Evolutionary conservation across 2,797 vertebrate genomes (phyloP).

Genomic region (Megaceryle alcyon): DNA sequence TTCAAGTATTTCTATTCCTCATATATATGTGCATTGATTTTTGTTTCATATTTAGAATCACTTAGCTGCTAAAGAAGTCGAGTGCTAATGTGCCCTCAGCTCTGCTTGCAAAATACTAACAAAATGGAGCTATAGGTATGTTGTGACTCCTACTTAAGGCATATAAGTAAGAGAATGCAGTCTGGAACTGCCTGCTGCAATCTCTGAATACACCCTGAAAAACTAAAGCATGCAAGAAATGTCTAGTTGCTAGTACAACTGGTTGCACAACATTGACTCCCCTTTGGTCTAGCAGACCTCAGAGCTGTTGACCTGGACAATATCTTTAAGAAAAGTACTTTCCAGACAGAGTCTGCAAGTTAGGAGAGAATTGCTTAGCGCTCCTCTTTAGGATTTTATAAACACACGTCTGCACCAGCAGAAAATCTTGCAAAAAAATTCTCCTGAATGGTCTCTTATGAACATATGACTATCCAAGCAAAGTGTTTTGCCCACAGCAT

Average conservation of each 20-base stretch:
- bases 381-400: background rate
- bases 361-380: background rate
- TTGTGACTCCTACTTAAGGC: background rate
- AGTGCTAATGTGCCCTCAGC: background rate
- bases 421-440: background rate
- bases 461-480: rapidly evolving
- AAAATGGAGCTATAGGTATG: background rate
- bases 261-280: slow-evolving; percentile 58
- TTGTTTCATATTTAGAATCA: background rate
- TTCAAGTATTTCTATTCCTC: background rate
- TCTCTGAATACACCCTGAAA: slow-evolving; percentile 60
- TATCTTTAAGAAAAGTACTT: background rate
- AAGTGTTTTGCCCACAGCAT: background rate
- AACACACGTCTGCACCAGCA: rapidly evolving
- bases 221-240: slow-evolving; percentile 54
- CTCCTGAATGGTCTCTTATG: background rate
- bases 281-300: slow-evolving; percentile 33
- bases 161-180: slow-evolving; percentile 27
- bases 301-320: slow-evolving; percentile 27
- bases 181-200: slow-evolving; percentile 7
- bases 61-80: background rate
- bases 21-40: background rate
- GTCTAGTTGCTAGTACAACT: slow-evolving; percentile 55
- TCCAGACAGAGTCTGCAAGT: background rate
- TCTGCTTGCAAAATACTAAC: background rate